phyloP scores from a whole-genome alignment of 2,797 vertebrate species.

The Sciaenops ocellatus region DNA sequence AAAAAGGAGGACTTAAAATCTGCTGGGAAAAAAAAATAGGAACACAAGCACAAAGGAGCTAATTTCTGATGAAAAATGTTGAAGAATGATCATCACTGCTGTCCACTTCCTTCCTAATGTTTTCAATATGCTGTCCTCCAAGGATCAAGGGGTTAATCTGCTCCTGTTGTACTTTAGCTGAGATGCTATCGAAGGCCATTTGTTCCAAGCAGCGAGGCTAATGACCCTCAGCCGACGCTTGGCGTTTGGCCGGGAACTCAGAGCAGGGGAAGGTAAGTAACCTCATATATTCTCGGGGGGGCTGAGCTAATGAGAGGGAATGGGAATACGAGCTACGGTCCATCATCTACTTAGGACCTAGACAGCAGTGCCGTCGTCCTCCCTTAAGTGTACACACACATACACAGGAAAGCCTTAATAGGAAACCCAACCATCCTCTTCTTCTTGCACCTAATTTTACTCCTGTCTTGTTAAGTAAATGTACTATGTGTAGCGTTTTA shows the following conservation, averaged over 20 bases:
- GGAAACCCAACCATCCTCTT: constrained; percentile 50
- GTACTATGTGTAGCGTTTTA: constrained; percentile 47
- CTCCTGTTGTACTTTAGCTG: constrained; percentile 76
- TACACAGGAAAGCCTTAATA: constrained; percentile 40
- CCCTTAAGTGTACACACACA: constrained; percentile 14
- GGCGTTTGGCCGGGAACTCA: constrained; percentile 67
- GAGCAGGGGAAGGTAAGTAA: constrained; percentile 77
- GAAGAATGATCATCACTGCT: constrained; percentile 9
- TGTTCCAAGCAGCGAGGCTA: constrained; percentile 83
- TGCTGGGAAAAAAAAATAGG: constrained; percentile 20
- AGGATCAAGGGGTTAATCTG: constrained; percentile 79
- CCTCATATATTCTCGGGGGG: constrained; percentile 78
- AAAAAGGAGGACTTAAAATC: constrained; percentile 21
- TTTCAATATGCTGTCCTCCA: constrained; percentile 65
- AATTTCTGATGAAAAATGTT: constrained; percentile 33
- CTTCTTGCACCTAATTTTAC: constrained; percentile 56
- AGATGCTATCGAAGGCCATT: constrained; percentile 85
- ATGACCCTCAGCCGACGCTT: constrained; percentile 82
- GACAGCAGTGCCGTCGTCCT: constrained; percentile 65
- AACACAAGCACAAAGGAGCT: constrained; percentile 29
- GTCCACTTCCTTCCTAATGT: constrained; percentile 32
- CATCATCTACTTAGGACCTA: constrained; percentile 80
- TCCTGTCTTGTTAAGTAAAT: constrained; percentile 59
- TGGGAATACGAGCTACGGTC: constrained; percentile 78
- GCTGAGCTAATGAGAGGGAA: constrained; percentile 79